phyloP scores from a whole-genome alignment of 2,888 invertebrate species.

The Hypomecis punctinalis region DNA sequence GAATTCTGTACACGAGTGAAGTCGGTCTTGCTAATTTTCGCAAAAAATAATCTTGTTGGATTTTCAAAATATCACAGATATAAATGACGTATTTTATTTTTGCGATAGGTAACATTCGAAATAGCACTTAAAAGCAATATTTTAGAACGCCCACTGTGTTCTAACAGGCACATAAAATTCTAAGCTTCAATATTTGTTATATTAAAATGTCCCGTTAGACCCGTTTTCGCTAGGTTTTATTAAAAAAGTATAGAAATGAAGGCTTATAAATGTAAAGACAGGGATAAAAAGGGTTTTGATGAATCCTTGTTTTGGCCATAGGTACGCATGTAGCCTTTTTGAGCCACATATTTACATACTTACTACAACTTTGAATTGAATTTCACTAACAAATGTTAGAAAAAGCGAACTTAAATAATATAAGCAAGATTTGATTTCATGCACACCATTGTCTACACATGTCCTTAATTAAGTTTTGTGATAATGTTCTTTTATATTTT shows the following conservation, averaged over 20 bases:
- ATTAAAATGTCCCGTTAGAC: conserved; percentile 23
- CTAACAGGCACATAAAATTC: conserved; percentile 54
- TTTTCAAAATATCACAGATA: too few species aligned
- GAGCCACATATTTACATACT: neutral
- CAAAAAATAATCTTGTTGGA: too few species aligned
- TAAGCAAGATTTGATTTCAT: too few species aligned
- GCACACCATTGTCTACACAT: too few species aligned
- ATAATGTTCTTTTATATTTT: neutral
- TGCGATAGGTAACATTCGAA: neutral
- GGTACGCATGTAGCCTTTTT: conserved; percentile 1
- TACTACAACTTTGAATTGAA: conserved; percentile 3
- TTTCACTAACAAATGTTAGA: neutral
- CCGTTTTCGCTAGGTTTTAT: conserved; percentile 22
- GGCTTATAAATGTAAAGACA: conserved; percentile 21
- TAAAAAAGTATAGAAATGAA: conserved; percentile 26
- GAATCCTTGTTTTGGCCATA: conserved; percentile 15
- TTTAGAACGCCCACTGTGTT: neutral
- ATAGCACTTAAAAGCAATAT: conserved; percentile 1
- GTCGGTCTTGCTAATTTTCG: too few species aligned
- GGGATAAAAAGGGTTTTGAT: conserved; percentile 21
- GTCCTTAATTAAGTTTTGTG: too few species aligned
- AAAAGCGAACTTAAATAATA: too few species aligned
- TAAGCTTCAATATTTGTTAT: conserved; percentile 12
- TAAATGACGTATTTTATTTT: neutral
- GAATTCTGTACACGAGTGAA: too few species aligned